Conservation (phyloP, 2,797 vertebrate genomes). For the Prionace glauca region DNA sequence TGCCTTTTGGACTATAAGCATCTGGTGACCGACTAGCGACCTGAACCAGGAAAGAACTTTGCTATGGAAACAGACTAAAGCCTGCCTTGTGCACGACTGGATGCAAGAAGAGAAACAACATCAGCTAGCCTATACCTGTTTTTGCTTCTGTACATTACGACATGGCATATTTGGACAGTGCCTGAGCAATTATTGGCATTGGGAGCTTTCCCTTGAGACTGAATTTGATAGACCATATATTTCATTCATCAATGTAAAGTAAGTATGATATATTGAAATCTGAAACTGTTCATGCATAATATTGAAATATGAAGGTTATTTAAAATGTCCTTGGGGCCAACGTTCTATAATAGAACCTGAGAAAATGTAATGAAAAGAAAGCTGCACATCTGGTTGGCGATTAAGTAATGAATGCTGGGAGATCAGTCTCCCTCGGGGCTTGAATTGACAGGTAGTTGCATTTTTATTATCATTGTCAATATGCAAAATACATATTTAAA, state of each 20-base stretch:
- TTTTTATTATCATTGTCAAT: conserved; percentile 19
- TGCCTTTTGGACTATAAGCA: too few relatives aligned
- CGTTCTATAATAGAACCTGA: not conserved
- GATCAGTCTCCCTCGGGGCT: not conserved
- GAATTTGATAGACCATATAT: conserved; percentile 7
- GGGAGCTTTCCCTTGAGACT: not conserved
- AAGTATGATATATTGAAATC: conserved; percentile 8
- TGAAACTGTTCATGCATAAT: not conserved
- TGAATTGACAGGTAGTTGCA: not conserved
- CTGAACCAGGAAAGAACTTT: too few relatives aligned
- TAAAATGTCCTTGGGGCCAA: conserved; percentile 1
- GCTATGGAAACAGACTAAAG: too few relatives aligned
- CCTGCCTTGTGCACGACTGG: too few relatives aligned
- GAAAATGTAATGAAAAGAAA: conserved; percentile 34
- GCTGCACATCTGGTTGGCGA: not conserved
- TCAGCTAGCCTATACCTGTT: not conserved
- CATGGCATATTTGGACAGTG: not conserved
- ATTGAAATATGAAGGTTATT: conserved; percentile 21
- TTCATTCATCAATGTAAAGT: not conserved
- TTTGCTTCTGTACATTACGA: not conserved
- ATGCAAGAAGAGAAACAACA: too few relatives aligned
- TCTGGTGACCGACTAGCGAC: too few relatives aligned
- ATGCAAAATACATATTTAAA: not conserved
- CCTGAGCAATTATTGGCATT: not conserved
- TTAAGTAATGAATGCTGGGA: not conserved